Evolutionary conservation across 2,888 invertebrate genomes (phyloP), one percentile per base, ranked within the genome.

Genomic region (Cheilosia soror): DNA sequence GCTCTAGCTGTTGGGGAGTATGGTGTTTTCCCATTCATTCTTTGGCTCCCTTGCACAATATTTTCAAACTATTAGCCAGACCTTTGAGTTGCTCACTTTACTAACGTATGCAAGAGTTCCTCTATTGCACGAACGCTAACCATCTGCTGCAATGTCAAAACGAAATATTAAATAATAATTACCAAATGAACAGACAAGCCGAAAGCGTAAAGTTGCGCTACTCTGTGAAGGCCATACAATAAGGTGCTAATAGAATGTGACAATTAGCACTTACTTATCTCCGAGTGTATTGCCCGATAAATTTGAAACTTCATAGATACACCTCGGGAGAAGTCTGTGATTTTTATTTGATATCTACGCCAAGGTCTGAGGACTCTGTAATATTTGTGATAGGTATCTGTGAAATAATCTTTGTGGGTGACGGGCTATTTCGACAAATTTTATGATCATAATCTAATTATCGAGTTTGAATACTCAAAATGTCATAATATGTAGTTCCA

Each of bases 181-280:
- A 68, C 51, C 66, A 76, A 60, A 68, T 57, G 47, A 13, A 13
- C 29, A 49, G 29, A 31, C 40, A 66, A 47, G 11, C 29, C 15
- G 2, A 37, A 49, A 40, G 15, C 31, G 27, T 20, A 49, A n/a
- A 27, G 51, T 42, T 68, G 27, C 42, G 40, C 20, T 55, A 49
- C 42, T 47, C 49, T 60, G 60, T 60, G 76, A 76, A 68, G 66
- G 76, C 66, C 68, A n/a, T n/a, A 68, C 40, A 3, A 31, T 20
- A 11, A 42, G 76, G 33, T 47, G 76, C 76, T 76, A 76, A 76
- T 68, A 47, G 37, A 42, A 73, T 13, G 66, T 68, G 60, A 60
- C 44, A 76, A 66, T 60, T 76, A 37, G 9, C 66, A 33, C 42
- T 60, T 20, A 7, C 47, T 15, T 47, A n/a, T 47, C 47, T 15